Evolutionary conservation across 1,140 invertebrate species (phyloP), one percentile per base, ranked within the genome.

Genomic region (Eurosta solidaginis): DNA sequence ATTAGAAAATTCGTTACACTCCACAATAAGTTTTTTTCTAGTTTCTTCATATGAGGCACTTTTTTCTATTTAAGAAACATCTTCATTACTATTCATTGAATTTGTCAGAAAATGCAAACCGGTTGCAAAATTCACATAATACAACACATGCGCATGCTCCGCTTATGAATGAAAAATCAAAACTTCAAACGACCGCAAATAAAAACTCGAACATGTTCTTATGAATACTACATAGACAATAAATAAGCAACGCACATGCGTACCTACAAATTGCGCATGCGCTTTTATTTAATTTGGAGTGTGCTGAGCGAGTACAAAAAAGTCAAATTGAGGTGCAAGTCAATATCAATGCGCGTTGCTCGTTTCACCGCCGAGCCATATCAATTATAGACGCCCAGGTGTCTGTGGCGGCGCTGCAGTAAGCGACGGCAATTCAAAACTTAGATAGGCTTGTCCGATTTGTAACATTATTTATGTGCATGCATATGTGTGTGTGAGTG

Each of bases 201-300:
- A 12, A 1, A 42, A 3, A 36, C 3, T 17, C 27, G n/a, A 9
- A 36, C 29, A 27, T 3, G 7, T 25, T 25, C 22, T 17, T 14
- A 33, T 33, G n/a, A 0, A 12, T 0, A 12, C 27, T 14, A 2
- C 12, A n/a, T 29, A 20, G 1, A 22, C n/a, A 68, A 25, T n/a
- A n/a, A n/a, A n/a, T n/a, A n/a, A n/a, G n/a, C n/a, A n/a, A 4
- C 33, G 59, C 59, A 40, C n/a, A 68, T 1, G 36, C 59, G 33
- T 40, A 10, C 36, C 33, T 68, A 20, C 14, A 40, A 40, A 40
- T 20, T 6, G 36, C 33, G 20, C n/a, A 68, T 42, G n/a, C 6
- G 59, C 59, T 40, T n/a, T 42, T n/a, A 68, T 20, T n/a, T 29
- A 33, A 68, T 22, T 68, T 68, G 33, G 59, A 68, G 59, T 68